Evolutionary conservation across 2,888 invertebrate species (phyloP).

Genomic region (Hydropsyche betteni): DNA sequence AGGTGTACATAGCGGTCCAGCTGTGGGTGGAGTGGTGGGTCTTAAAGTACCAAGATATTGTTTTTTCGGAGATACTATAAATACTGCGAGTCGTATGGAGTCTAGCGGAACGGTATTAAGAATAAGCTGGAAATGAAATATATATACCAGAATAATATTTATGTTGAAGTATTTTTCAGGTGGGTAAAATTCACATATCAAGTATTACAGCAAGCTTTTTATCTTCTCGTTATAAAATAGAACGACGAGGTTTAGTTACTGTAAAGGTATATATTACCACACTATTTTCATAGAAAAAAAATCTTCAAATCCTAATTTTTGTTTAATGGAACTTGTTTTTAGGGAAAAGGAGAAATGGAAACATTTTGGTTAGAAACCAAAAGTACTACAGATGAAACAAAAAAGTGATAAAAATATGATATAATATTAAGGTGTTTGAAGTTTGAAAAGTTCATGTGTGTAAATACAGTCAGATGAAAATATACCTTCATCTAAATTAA

Average conservation of each 20-base stretch:
- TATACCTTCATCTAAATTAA: too few relatives aligned
- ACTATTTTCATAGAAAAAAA: too few relatives aligned
- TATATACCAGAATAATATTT: not conserved
- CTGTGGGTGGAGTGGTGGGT: slow-evolving; percentile 89
- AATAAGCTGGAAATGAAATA: not conserved
- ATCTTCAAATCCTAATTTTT: too few relatives aligned
- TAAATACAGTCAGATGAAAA: too few relatives aligned
- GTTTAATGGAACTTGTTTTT: slow-evolving; percentile 50
- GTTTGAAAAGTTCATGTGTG: too few relatives aligned
- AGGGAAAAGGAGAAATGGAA: slow-evolving; percentile 91
- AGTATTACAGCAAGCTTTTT: slow-evolving; percentile 74
- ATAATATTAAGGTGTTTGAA: not conserved
- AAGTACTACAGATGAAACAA: slow-evolving; percentile 46
- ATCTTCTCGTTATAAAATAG: slow-evolving; percentile 71
- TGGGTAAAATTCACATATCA: slow-evolving; percentile 78
- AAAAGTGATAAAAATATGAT: not conserved
- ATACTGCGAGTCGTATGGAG: slow-evolving; percentile 92
- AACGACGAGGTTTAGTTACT: slow-evolving; percentile 77
- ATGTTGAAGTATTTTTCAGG: slow-evolving; percentile 55
- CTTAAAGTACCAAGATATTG: slow-evolving; percentile 86
- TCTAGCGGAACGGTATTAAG: slow-evolving; percentile 59
- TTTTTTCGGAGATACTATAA: slow-evolving; percentile 90
- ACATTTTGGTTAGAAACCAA: slow-evolving; percentile 81
- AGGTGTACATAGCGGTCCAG: slow-evolving; percentile 87
- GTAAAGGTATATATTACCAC: slow-evolving; percentile 72